These are phyloP conservation scores for Drosophila borborema DNA, from an alignment of 2,888 invertebrate species.

Conservation along the genomic window DNA sequence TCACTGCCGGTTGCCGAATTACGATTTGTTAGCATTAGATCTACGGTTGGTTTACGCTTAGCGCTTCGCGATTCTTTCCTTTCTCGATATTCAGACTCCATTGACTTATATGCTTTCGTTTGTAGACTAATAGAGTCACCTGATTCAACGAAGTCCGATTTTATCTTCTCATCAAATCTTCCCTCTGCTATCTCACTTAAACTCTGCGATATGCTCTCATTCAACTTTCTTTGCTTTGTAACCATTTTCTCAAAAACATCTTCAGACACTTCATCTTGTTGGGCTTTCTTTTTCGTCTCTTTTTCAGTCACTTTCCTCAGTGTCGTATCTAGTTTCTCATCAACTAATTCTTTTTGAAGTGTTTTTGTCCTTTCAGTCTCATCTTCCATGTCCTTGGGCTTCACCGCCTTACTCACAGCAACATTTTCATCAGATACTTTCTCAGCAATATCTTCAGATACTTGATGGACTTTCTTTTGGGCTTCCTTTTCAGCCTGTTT, in stretches of 20 bases:
- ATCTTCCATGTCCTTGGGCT: not conserved
- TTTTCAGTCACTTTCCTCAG: not conserved
- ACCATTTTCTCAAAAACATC: not conserved
- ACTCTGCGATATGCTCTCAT: not conserved
- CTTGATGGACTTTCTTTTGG: too few relatives aligned
- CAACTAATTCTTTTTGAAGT: not conserved
- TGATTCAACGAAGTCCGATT: not conserved
- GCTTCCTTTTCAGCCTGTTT: not conserved
- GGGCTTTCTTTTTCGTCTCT: slow-evolving; percentile 9
- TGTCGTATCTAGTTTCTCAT: not conserved
- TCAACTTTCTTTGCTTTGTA: not conserved
- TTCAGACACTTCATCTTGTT: slow-evolving; percentile 22
- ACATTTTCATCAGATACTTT: too few relatives aligned
- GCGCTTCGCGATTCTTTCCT: slow-evolving; percentile 75
- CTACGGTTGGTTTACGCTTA: slow-evolving; percentile 81
- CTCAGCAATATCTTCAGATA: too few relatives aligned
- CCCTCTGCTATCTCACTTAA: not conserved
- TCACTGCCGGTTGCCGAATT: slow-evolving; percentile 90
- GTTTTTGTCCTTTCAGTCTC: not conserved
- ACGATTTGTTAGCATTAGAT: slow-evolving; percentile 90
- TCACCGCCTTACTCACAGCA: too few relatives aligned
- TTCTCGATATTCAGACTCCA: slow-evolving; percentile 73
- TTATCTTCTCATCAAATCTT: slow-evolving; percentile 6
- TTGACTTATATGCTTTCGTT: slow-evolving; percentile 45
- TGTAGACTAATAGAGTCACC: slow-evolving; percentile 29